Conservation (phyloP, 1,140 invertebrate species). For the Nephila pilipes region DNA sequence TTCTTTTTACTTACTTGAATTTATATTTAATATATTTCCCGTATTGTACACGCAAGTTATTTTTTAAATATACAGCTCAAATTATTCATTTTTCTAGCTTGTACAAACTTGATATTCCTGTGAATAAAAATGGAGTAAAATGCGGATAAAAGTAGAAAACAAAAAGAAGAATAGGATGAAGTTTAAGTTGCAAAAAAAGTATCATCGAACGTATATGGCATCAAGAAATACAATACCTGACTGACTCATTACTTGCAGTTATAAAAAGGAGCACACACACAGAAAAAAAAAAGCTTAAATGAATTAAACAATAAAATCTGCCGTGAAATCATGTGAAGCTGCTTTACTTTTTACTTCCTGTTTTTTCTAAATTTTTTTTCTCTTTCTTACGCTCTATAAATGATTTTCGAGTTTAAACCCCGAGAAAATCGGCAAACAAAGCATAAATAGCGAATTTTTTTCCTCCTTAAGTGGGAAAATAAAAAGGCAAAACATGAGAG, state of each 20-base stretch:
- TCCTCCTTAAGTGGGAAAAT: neutral
- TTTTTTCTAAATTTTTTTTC: neutral
- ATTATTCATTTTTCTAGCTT: no score
- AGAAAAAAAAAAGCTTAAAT: constrained; percentile 9
- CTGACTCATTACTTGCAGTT: neutral
- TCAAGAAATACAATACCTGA: neutral
- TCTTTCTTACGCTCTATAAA: constrained; percentile 2
- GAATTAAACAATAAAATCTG: constrained; percentile 9
- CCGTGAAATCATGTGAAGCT: neutral
- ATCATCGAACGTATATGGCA: neutral
- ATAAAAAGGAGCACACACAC: neutral
- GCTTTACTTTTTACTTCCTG: neutral
- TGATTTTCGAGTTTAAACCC: constrained; percentile 60
- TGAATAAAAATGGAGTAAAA: no score
- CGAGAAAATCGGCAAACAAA: constrained; percentile 67
- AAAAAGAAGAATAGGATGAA: neutral
- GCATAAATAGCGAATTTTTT: constrained; percentile 31
- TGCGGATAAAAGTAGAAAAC: neutral
- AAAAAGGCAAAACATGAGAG: neutral
- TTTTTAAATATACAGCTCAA: no score
- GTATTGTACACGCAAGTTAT: no score
- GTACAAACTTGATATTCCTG: no score
- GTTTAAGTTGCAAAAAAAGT: neutral
- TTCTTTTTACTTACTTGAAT: no score
- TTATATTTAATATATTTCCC: no score